phyloP scores from a whole-genome alignment of 2,888 invertebrate genomes.

The Drosophila diplacantha region DNA sequence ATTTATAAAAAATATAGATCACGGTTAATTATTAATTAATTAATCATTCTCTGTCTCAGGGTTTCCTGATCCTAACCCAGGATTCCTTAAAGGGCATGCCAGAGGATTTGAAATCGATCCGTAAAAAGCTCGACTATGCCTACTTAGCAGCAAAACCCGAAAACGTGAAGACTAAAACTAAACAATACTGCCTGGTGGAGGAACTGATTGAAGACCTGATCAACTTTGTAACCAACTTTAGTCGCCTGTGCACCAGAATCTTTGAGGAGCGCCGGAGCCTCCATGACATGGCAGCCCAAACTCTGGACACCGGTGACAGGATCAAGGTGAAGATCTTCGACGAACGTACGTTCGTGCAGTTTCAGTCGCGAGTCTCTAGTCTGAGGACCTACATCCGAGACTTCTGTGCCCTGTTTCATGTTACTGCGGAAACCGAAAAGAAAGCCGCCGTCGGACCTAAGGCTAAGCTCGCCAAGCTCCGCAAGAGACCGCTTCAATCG shows the following conservation, averaged over 20 bases:
- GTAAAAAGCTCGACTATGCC: constrained; percentile 12
- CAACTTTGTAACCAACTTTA: constrained; percentile 17
- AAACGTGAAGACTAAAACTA: neutral
- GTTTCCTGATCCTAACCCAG: constrained; percentile 15
- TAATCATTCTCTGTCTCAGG: neutral
- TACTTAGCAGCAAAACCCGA: constrained; percentile 7
- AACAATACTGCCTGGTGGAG: constrained; percentile 17
- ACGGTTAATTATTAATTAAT: too few relatives aligned
- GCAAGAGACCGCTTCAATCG: neutral
- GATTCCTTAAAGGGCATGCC: constrained; percentile 20
- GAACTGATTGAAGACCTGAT: constrained; percentile 38
- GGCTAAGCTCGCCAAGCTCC: neutral
- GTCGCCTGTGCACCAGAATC: constrained; percentile 6
- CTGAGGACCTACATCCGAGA: constrained; percentile 14
- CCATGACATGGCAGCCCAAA: constrained; percentile 1
- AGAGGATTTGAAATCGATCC: constrained; percentile 18
- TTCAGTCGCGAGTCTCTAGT: constrained; percentile 32
- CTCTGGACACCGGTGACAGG: constrained; percentile 20
- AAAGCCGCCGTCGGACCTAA: neutral
- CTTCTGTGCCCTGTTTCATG: constrained; percentile 34
- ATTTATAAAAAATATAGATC: neutral
- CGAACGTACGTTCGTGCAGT: constrained; percentile 31
- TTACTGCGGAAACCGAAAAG: neutral
- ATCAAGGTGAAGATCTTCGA: constrained; percentile 40
- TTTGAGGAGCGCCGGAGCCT: constrained; percentile 21